These are phyloP conservation scores for Chionoecetes opilio DNA, from an alignment of 1,140 invertebrate species.

Conservation along the genomic window DNA sequence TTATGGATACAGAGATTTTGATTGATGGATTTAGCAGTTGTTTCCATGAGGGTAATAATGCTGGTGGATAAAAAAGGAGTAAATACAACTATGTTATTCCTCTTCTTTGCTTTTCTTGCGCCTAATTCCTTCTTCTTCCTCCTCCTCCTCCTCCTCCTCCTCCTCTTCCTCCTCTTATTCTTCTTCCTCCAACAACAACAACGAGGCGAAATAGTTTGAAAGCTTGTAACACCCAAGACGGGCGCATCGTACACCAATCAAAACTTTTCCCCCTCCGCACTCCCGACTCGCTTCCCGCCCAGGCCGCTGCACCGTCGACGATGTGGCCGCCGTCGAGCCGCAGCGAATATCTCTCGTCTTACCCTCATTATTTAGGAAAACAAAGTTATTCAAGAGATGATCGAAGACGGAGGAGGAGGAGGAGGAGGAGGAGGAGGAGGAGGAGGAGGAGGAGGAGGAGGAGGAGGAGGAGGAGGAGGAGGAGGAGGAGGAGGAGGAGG, in stretches of 20 bases:
- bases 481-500: too few relatives aligned
- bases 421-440: too few relatives aligned
- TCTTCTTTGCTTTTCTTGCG: not conserved
- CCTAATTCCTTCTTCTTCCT: not conserved
- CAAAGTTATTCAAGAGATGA: conserved; percentile 2
- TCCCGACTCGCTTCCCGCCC: not conserved
- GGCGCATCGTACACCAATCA: not conserved
- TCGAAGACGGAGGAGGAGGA: not conserved
- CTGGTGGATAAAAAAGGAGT: too few relatives aligned
- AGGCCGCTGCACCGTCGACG: not conserved
- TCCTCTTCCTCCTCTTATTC: not conserved
- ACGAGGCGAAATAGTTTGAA: conserved; percentile 20
- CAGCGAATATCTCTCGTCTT: not conserved
- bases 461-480: too few relatives aligned
- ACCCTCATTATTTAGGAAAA: conserved; percentile 15
- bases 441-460: too few relatives aligned
- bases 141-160: too few relatives aligned
- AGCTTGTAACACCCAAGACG: conserved; percentile 16
- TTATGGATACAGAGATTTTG: too few relatives aligned
- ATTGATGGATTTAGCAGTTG: too few relatives aligned
- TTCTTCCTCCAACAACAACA: too few relatives aligned
- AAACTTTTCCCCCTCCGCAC: conserved; percentile 14
- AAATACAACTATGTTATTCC: not conserved
- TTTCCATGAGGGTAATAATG: too few relatives aligned
- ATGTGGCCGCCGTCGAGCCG: conserved; percentile 8